phyloP scores from a whole-genome alignment of 2,888 invertebrate species.

The Orthonevra nobilis region DNA sequence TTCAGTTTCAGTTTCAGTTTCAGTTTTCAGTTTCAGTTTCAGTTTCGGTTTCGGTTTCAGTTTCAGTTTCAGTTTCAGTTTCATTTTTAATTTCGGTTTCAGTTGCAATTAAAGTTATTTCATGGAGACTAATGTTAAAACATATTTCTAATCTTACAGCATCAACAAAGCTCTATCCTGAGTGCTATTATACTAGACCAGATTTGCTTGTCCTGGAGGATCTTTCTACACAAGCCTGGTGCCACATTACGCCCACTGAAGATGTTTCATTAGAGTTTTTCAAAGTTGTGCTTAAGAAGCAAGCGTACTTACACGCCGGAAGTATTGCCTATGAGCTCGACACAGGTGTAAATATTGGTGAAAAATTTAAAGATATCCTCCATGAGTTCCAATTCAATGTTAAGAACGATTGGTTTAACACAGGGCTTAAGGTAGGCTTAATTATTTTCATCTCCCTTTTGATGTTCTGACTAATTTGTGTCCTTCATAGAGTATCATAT shows the following conservation, averaged over 20 bases:
- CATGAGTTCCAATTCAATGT: conserved; percentile 72
- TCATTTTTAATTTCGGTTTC: too few relatives aligned
- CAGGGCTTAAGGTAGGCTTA: conserved; percentile 73
- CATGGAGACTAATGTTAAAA: too few relatives aligned
- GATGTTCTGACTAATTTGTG: not conserved
- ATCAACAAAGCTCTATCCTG: conserved; percentile 72
- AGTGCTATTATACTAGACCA: conserved; percentile 73
- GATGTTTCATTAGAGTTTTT: conserved; percentile 71
- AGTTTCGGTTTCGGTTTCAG: too few relatives aligned
- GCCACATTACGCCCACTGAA: conserved; percentile 71
- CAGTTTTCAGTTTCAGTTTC: too few relatives aligned
- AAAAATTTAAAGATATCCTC: conserved; percentile 71
- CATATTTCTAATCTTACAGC: too few relatives aligned
- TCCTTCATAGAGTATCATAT: conserved; percentile 72
- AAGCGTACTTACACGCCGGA: conserved; percentile 74
- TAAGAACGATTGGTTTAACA: conserved; percentile 74
- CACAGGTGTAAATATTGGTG: conserved; percentile 73
- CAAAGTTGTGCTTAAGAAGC: conserved; percentile 72
- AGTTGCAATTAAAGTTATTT: too few relatives aligned
- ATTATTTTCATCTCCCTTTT: not conserved
- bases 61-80: too few relatives aligned
- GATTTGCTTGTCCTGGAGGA: conserved; percentile 76
- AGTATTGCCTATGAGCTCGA: conserved; percentile 76
- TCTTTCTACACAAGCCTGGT: conserved; percentile 68
- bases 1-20: too few relatives aligned